These are phyloP conservation scores for Conomelus anceps DNA, from an alignment of 2,888 invertebrate genomes.

Conservation along the genomic window DNA sequence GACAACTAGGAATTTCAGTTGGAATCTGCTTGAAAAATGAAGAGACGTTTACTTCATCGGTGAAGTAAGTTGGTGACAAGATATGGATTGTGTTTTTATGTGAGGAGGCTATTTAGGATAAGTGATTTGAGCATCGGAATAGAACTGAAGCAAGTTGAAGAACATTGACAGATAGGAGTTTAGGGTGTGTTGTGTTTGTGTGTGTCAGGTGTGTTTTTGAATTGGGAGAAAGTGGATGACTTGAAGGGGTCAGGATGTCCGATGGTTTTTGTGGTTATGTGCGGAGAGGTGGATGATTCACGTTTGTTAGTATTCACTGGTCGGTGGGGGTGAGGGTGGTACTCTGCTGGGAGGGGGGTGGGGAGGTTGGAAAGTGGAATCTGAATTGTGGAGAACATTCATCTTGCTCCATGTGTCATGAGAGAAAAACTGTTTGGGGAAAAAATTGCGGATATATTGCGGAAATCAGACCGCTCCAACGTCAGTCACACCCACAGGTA, in stretches of 20 bases:
- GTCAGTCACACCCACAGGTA: not conserved
- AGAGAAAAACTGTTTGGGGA: not conserved
- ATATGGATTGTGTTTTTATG: not conserved
- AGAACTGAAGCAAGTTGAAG: not conserved
- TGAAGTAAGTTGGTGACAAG: no score
- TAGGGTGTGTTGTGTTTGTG: not conserved
- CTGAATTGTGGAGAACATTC: not conserved
- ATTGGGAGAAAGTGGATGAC: not conserved
- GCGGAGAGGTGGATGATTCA: not conserved
- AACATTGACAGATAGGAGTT: not conserved
- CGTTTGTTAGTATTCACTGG: not conserved
- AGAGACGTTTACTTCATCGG: no score
- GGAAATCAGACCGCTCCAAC: not conserved
- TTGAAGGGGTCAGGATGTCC: not conserved
- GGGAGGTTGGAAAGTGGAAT: not conserved
- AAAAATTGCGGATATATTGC: not conserved
- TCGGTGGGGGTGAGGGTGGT: no score
- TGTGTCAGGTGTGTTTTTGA: not conserved
- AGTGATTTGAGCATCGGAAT: not conserved
- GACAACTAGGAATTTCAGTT: no score
- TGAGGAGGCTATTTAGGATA: not conserved
- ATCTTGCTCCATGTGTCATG: not conserved
- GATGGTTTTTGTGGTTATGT: not conserved
- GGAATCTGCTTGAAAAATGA: no score
- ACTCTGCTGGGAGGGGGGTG: not conserved